Percentiles rank a stretch among this genome's conserved stretches.
phyloP scores from a whole-genome alignment of 2,888 invertebrate species.

The Bruchidius siliquastri region DNA sequence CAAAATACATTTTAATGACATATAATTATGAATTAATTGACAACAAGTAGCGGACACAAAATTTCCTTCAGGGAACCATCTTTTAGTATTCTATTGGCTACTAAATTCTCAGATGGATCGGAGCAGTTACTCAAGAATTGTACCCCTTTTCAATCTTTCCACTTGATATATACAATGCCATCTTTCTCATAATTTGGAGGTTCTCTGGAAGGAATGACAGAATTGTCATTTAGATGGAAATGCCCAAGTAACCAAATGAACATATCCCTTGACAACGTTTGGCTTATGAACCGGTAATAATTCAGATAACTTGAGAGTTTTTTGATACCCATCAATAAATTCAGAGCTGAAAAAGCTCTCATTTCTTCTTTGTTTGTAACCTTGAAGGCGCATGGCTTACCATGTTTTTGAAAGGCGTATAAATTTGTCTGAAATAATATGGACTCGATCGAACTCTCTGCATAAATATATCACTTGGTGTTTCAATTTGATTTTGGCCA shows the following conservation, averaged over 20 bases:
- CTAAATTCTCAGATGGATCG: too few species aligned
- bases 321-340: slow-evolving; percentile 29
- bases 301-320: slow-evolving; percentile 23
- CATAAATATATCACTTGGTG: slow-evolving; percentile 7
- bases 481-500: slow-evolving; percentile 3
- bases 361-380: slow-evolving; percentile 19
- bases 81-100: too few species aligned
- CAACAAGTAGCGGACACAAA: too few species aligned
- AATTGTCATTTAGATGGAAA: slow-evolving; percentile 8
- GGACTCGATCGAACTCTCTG: slow-evolving; percentile 2
- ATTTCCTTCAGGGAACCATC: too few species aligned
- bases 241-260: slow-evolving; percentile 8
- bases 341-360: slow-evolving; percentile 23
- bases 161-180: too few species aligned
- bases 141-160: too few species aligned
- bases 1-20: too few species aligned
- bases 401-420: slow-evolving; percentile 9
- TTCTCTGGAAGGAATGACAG: slow-evolving; percentile 1
- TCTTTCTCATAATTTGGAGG: slow-evolving; percentile 4
- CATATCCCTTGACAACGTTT: slow-evolving; percentile 5
- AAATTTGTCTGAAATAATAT: slow-evolving; percentile 7
- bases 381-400: slow-evolving; percentile 7
- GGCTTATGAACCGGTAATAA: slow-evolving; percentile 16
- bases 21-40: too few species aligned
- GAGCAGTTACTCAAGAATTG: too few species aligned